A percentile compares a stretch with the other conserved stretches of the same genome.
These are phyloP conservation scores for Agonopterix arenella DNA, from an alignment of 2,888 invertebrate species.

Conservation along the genomic window DNA sequence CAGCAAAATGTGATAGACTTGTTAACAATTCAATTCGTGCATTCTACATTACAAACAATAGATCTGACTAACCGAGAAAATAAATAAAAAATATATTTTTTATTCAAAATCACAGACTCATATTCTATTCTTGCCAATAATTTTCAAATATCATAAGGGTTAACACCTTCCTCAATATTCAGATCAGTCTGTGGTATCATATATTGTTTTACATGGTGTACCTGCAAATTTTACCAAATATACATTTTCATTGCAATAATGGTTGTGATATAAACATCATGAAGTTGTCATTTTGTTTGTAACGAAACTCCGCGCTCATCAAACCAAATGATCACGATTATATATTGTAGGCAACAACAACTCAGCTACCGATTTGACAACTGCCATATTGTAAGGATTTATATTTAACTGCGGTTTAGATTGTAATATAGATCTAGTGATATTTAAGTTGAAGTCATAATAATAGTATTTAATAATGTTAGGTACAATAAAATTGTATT, in stretches of 20 bases:
- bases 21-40: no score
- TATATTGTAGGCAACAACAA: slow-evolving; percentile 34
- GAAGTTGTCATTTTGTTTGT: slow-evolving; percentile 47
- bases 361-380: slow-evolving; percentile 74
- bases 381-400: slow-evolving; percentile 74
- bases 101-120: no score
- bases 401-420: slow-evolving; percentile 53
- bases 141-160: background rate
- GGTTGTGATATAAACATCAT: slow-evolving; percentile 67
- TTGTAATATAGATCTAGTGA: slow-evolving; percentile 26
- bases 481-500: slow-evolving; percentile 54
- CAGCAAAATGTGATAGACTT: no score
- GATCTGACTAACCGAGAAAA: no score
- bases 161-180: background rate
- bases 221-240: slow-evolving; percentile 66
- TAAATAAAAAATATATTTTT: no score
- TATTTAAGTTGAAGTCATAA: slow-evolving; percentile 73
- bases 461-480: slow-evolving; percentile 70
- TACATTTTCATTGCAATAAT: slow-evolving; percentile 64
- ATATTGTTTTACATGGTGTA: slow-evolving; percentile 45
- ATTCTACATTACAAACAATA: no score
- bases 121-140: slow-evolving; percentile 9
- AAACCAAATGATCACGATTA: slow-evolving; percentile 46
- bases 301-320: slow-evolving; percentile 46
- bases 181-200: slow-evolving; percentile 22